Evolutionary conservation across 2,888 invertebrate species (phyloP).

Genomic region (Diplolepis rosae): DNA sequence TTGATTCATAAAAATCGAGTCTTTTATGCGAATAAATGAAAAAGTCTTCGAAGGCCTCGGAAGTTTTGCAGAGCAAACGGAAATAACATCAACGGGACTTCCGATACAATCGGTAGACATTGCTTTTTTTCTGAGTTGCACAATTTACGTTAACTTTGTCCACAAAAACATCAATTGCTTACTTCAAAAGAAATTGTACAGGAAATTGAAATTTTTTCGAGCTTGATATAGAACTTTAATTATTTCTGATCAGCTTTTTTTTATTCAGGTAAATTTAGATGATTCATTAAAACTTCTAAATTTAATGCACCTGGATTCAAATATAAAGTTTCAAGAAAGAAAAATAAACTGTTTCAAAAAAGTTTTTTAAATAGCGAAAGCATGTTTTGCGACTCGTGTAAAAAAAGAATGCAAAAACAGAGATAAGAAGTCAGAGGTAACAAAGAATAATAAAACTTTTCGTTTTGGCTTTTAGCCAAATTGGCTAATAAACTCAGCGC

Average conservation of each 20-base stretch:
- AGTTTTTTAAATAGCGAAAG: no score
- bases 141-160: not conserved
- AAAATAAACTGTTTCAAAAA: no score
- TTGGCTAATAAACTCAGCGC: constrained; percentile 55
- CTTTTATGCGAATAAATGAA: constrained; percentile 40
- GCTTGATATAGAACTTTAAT: not conserved
- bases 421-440: not conserved
- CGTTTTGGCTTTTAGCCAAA: constrained; percentile 55
- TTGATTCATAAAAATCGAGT: constrained; percentile 25
- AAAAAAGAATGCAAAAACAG: constrained; percentile 3
- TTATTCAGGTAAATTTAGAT: not conserved
- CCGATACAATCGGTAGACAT: constrained; percentile 4
- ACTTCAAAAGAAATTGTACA: not conserved
- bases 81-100: constrained; percentile 40
- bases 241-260: not conserved
- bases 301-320: no score
- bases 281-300: no score
- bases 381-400: not conserved
- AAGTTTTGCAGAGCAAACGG: constrained; percentile 37
- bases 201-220: not conserved
- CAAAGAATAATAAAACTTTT: not conserved
- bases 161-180: not conserved
- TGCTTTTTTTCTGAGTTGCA: not conserved
- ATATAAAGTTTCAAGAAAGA: no score
- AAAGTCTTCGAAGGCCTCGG: constrained; percentile 35